Conservation (phyloP, 2,113 vertebrate species). For the pig (Sus scrofa) region T2T-Sscrofa CM000815.6:97850001-97850500, state of each 20-base stretch:
- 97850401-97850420: too few species aligned
- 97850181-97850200: neutral
- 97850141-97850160: neutral
- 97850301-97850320: too few species aligned
- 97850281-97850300: too few species aligned
- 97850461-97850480: neutral
- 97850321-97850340: too few species aligned
- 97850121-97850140: neutral
- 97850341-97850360: too few species aligned
- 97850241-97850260: too few species aligned
- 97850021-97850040: neutral
- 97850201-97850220: neutral
- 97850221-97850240: too few species aligned
- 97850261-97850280: too few species aligned
- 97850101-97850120: neutral
- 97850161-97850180: neutral
- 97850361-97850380: too few species aligned
- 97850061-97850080: neutral
- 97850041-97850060: neutral
- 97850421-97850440: too few species aligned
- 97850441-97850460: too few species aligned
- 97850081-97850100: neutral
- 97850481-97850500: neutral
- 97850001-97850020: neutral
- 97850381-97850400: too few species aligned